Evolutionary conservation across 2,113 vertebrate genomes (phyloP), one percentile per base, ranked within the genome.

Genomic region (Oxyruncus cristatus): DNA sequence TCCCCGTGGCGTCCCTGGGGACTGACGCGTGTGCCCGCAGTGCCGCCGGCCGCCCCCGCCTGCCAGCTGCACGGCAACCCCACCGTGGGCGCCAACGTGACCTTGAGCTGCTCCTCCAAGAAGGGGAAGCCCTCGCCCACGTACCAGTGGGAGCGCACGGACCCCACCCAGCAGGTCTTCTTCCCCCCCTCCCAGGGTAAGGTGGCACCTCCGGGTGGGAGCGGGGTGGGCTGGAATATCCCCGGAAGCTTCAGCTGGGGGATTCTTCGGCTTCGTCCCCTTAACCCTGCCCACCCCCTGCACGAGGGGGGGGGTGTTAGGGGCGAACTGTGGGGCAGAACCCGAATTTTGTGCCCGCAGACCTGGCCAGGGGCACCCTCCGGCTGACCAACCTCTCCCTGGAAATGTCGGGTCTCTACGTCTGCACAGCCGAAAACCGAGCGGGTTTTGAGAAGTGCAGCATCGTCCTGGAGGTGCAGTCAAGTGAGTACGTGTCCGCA

Each of bases 101-200:
- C 99, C 24, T 53, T 99, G 97, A 99, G 96, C 97, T 99, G 99
- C 84, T 90, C 95, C 76, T 99, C 99, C n/a, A 82, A 83, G 27
- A 95, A 98, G 41, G 99, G 99, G 62, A 99, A 99, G 63, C 99
- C 99, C 1, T 27, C 59, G 3, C 99, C 99, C 46, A 56, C 42
- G 5, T 99, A 99, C 97, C 98, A 98, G 72, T 99, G 99, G 99
- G 98, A 98, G 77, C 85, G 88, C 2, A 96, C 94, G 1, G 89
- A 98, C 4, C 98, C 99, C 32, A 53, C 79, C 23, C 49, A 87
- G 2, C 97, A 99, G 89, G 91, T 99, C 88, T 99, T 98, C 98
- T 99, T 98, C 91, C 97, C 98, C 8, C 98, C 99, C 0, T 95
- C 97, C 94, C 98, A 97, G 88, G 99, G 98, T 99, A 97, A 98